Evolutionary conservation across 2,113 vertebrate genomes (phyloP), one percentile per base, ranked within the genome.

Genomic region (Daphoenositta chrysoptera): DNA sequence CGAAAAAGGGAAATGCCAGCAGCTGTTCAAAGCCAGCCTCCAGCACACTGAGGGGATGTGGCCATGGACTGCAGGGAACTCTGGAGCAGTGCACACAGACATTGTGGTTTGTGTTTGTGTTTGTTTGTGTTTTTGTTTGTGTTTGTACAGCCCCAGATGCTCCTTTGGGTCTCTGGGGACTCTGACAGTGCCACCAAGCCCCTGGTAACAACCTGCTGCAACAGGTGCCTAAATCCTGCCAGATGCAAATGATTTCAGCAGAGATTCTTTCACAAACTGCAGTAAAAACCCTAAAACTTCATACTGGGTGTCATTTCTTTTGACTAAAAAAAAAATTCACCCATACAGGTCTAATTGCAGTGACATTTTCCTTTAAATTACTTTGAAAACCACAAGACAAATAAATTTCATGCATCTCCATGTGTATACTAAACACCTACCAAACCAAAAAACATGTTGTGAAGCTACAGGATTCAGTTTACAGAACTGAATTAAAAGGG

Each of bases 131-230:
- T 40, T 48, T 9, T 21, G 45, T 17, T 22, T 21, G 27, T 26
- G n/a, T 64, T 50, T 76, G 19, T 15, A 19, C 9, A 79, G 64
- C n/a, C 58, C 58, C 51, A 35, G 21, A 5, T 31, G 50, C 64
- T 78, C 13, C 0, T 28, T 7, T 0, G 2, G 14, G 21, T 66
- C 57, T 31, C 66, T 18, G 33, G 11, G 22, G 9, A 10, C 30
- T 77, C 71, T 30, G 58, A 22, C 2, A 10, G 28, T 15, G 30
- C 58, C 60, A 72, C 30, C 31, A n/a, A 51, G 11, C 2, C 35
- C n/a, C 5, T 37, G 44, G 16, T 4, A 27, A 53, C 17, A 30
- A 42, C 39, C 51, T 60, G 28, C 53, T 83, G 70, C 30, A 54
- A 39, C 39, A 81, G 50, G 64, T 57, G 63, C 57, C 44, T 63